Evolutionary conservation across 1,140 invertebrate species (phyloP).

Genomic region (Bathynomus jamesi): DNA sequence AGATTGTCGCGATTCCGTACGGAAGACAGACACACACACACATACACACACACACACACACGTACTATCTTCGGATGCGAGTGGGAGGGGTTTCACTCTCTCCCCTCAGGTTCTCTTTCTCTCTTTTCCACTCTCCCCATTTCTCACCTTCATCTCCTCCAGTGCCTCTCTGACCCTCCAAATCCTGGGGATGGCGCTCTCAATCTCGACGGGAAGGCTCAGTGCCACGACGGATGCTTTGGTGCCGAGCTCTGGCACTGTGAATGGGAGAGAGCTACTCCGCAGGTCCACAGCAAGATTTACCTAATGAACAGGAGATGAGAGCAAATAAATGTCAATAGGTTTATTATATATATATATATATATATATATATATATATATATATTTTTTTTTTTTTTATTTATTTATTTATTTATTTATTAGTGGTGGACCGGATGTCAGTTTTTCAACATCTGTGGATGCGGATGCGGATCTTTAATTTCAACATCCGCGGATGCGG

Average conservation of each 20-base stretch:
- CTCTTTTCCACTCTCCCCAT: too few relatives aligned
- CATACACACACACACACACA: too few relatives aligned
- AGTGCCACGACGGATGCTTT: slow-evolving; percentile 46
- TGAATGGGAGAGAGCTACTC: slow-evolving; percentile 38
- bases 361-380: slow-evolving; percentile 3
- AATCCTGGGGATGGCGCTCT: slow-evolving; percentile 54
- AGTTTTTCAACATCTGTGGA: too few relatives aligned
- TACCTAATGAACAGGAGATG: slow-evolving; percentile 34
- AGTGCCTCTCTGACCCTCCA: slow-evolving; percentile 51
- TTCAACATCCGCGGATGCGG: too few relatives aligned
- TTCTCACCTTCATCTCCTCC: slow-evolving; percentile 42
- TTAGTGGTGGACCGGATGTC: too few relatives aligned
- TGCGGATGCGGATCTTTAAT: too few relatives aligned
- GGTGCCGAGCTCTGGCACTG: slow-evolving; percentile 42
- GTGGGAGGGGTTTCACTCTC: too few relatives aligned
- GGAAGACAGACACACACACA: too few relatives aligned
- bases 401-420: neutral
- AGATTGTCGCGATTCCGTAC: too few relatives aligned
- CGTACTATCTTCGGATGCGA: too few relatives aligned
- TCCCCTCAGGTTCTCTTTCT: too few relatives aligned
- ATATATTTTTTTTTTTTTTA: neutral
- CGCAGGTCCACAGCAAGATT: slow-evolving; percentile 48
- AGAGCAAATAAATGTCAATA: neutral
- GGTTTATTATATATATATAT: neutral
- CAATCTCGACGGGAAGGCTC: slow-evolving; percentile 48